Conservation (phyloP, 2,888 invertebrate genomes). For the Chrysolina oricalcia region DNA sequence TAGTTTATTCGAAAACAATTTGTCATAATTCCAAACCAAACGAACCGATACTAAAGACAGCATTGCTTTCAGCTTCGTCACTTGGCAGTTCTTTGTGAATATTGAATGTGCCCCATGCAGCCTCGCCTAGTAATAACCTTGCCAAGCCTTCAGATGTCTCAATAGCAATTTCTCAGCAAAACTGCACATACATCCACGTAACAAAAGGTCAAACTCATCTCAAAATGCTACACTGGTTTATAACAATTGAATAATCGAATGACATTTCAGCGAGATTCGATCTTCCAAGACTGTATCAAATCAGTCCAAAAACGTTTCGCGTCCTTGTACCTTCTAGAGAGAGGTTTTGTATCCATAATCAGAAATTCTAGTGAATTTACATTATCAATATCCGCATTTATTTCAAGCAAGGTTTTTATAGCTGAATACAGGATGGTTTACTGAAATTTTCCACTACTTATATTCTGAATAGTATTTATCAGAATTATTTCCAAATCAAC, state of each 20-base stretch:
- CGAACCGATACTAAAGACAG: neutral
- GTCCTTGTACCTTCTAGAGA: constrained; percentile 4
- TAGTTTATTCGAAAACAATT: no score
- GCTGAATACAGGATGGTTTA: neutral
- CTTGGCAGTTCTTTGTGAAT: constrained; percentile 8
- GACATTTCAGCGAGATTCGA: neutral
- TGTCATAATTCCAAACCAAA: no score
- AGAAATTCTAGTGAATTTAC: neutral
- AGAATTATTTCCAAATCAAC: no score
- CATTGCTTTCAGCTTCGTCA: neutral
- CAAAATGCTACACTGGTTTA: neutral
- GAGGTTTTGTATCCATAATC: constrained; percentile 1
- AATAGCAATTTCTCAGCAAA: constrained; percentile 32
- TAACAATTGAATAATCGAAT: constrained; percentile 8
- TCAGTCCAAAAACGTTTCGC: neutral
- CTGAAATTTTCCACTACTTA: no score
- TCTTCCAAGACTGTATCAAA: neutral
- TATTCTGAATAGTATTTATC: no score
- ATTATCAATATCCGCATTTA: neutral
- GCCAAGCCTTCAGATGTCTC: constrained; percentile 52
- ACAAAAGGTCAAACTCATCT: constrained; percentile 21
- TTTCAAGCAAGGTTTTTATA: neutral
- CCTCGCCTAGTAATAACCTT: constrained; percentile 52
- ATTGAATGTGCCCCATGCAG: neutral
- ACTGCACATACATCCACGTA: constrained; percentile 3